Evolutionary conservation across 1,140 invertebrate species (phyloP).

Genomic region (Physella acuta): DNA sequence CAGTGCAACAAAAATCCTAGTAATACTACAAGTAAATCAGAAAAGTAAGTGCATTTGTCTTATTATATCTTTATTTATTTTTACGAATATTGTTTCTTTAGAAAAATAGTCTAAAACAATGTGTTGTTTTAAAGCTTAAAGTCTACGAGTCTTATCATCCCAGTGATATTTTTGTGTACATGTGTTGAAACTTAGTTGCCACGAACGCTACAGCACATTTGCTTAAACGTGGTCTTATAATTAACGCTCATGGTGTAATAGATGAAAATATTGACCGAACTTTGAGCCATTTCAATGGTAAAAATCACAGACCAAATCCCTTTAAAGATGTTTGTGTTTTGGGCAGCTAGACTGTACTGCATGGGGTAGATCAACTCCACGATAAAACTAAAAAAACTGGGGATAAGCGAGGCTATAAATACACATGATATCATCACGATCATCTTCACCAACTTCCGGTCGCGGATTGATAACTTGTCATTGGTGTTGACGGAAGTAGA

Average conservation of each 20-base stretch:
- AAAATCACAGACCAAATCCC: not conserved
- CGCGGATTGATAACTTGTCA: not conserved
- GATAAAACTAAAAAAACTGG: not conserved
- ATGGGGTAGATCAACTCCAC: not conserved
- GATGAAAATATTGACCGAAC: not conserved
- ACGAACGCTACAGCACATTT: constrained; percentile 11
- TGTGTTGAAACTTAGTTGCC: no score
- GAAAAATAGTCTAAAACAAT: no score
- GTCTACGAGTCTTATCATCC: no score
- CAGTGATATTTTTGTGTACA: no score
- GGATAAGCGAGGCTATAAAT: not conserved
- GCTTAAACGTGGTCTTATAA: not conserved
- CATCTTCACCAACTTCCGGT: not conserved
- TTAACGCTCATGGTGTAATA: not conserved
- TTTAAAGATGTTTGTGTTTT: not conserved
- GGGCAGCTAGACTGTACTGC: not conserved
- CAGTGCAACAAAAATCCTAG: no score
- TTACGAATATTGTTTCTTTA: no score
- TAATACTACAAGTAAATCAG: no score
- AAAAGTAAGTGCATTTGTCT: no score
- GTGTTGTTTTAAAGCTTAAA: no score
- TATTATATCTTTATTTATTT: no score
- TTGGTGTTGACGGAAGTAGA: not conserved
- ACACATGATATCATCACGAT: not conserved
- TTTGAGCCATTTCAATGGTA: not conserved